Evolutionary conservation across 2,888 invertebrate species (phyloP).

Genomic region (Halictus quadricinctus): DNA sequence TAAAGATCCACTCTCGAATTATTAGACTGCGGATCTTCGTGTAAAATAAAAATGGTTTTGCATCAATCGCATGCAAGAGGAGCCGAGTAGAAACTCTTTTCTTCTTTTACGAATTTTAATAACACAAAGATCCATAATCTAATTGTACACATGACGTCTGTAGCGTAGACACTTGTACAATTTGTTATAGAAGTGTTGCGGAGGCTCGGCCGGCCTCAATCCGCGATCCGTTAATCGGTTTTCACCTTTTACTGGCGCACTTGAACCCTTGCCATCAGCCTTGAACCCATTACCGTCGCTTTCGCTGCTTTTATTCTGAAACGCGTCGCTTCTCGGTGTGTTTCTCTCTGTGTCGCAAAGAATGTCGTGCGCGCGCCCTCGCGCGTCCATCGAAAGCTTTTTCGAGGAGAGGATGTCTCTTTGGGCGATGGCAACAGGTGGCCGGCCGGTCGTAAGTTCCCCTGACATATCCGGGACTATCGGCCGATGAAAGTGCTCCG

Average conservation of each 20-base stretch:
- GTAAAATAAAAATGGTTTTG: too few species aligned
- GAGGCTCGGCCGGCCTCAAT: not conserved
- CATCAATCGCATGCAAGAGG: too few species aligned
- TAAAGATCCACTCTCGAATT: too few species aligned
- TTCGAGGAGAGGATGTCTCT: not conserved
- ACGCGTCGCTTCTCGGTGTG: not conserved
- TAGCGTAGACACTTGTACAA: too few species aligned
- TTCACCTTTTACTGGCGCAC: constrained; percentile 6
- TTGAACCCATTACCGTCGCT: constrained; percentile 15
- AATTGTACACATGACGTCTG: too few species aligned
- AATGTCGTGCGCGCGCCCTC: not conserved
- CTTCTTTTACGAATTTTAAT: too few species aligned
- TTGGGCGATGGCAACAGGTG: constrained; percentile 40
- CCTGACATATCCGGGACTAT: constrained; percentile 6
- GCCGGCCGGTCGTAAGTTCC: constrained; percentile 13
- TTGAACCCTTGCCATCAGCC: constrained; percentile 13
- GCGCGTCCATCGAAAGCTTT: constrained; percentile 26
- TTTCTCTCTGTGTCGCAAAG: not conserved
- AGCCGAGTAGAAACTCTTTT: too few species aligned
- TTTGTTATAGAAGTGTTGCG: not conserved
- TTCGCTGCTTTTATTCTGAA: constrained; percentile 4
- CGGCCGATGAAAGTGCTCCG: not conserved
- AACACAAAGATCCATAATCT: too few species aligned
- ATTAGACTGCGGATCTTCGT: too few species aligned
- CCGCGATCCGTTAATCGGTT: not conserved